Evolutionary conservation across 2,113 vertebrate species (phyloP).

Genomic region (Nycticebus coucang): DNA sequence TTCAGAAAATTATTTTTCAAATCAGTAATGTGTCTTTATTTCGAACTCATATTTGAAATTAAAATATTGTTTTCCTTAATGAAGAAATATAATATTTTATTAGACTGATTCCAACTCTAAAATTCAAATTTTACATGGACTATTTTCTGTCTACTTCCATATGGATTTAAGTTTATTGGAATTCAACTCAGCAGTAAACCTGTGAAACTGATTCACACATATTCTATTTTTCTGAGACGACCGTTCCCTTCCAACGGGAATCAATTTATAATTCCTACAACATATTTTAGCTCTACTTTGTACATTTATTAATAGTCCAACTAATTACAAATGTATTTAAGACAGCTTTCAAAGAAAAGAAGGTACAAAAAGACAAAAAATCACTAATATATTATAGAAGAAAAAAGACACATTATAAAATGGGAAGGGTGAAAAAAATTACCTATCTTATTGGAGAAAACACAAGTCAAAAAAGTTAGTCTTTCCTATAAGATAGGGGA

Average conservation of each 20-base stretch:
- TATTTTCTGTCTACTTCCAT: background rate
- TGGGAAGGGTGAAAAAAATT: background rate
- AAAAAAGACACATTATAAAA: background rate
- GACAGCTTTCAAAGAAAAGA: background rate
- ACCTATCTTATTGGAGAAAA: background rate
- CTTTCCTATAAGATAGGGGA: background rate
- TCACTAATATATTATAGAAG: background rate
- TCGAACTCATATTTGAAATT: conserved; percentile 21
- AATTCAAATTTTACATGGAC: conserved; percentile 1
- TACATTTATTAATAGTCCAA: conserved; percentile 11
- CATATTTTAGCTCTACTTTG: background rate
- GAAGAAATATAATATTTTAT: background rate
- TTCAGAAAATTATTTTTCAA: background rate
- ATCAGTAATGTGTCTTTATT: background rate
- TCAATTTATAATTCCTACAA: background rate
- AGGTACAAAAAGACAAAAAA: background rate
- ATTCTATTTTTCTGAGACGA: background rate
- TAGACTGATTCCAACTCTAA: conserved; percentile 23
- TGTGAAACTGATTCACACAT: background rate
- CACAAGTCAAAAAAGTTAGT: background rate
- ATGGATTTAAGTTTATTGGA: background rate
- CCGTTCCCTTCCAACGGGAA: conserved; percentile 1
- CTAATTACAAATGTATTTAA: conserved; percentile 28
- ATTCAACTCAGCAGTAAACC: background rate
- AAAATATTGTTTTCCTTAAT: background rate